Base-by-base conservation (phyloP, 2,797 vertebrate genomes). In the Tapirus indicus region DNA sequence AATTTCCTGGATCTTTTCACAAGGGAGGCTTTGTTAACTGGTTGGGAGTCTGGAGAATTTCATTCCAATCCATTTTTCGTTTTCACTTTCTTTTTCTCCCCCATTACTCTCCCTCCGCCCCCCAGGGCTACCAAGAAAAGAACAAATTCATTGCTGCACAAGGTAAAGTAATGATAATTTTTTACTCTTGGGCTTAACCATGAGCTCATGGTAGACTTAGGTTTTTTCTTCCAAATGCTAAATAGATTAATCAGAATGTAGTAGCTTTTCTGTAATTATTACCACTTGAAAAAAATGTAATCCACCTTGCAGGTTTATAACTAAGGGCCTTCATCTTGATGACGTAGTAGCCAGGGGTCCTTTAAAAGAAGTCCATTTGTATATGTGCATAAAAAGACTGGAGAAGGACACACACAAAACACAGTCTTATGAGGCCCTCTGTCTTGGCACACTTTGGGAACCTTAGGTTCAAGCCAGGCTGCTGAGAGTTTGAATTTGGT, bases 131-230 rank as follows among this genome's bases (percentile, higher is more conserved):
- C 99, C 99, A 99, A 98, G 99, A 99, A 98, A 99, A 99, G 98
- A 99, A 99, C 98, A 99, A 99, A 98, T 99, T 99, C 98, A 99
- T 99, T 98, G 99, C 99, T 95, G 99, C 99, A 97, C 99, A 99
- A 99, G 99, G 99, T 99, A 98, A 98, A 75, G 41, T 49, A 1
- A 54, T 94, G 12, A 69, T 86, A 56, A 64, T 18, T 52, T 91
- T 93, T 35, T 96, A 74, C 60, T 85, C 38, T 91, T 64, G 38
- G 38, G 12, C 62, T 97, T 90, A 96, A 49, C 75, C 25, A 41
- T 62, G 41, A 85, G 27, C 41, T 10, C 56, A n/a, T 92, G 83
- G 27, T 72, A 75, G 23, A 4, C 58, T 95, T 90, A 20, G 23
- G 4, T 47, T 83, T 79, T 90, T 96, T 72, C 41, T 62, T 64